A percentile compares a stretch with the other conserved stretches of the same genome.
These are phyloP conservation scores for Hylaeus volcanicus DNA, from an alignment of 1,140 invertebrate species.

Conservation along the genomic window DNA sequence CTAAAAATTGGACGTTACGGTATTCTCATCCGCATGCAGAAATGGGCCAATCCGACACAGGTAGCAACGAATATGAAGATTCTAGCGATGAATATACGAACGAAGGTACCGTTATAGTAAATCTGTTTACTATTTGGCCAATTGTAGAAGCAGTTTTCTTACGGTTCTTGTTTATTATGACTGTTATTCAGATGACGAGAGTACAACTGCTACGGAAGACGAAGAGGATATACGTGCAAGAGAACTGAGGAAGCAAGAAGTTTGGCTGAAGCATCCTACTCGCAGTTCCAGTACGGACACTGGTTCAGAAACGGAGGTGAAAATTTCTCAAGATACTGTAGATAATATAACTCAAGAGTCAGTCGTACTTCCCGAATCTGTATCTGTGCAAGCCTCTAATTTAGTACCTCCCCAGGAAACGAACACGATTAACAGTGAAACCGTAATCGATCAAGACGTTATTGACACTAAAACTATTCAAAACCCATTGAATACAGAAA, in stretches of 20 bases:
- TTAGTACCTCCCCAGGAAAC: constrained; percentile 21
- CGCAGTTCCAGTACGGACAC: constrained; percentile 84
- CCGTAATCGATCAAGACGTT: constrained; percentile 2
- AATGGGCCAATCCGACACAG: constrained; percentile 76
- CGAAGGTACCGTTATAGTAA: constrained; percentile 79
- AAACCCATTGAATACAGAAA: not conserved
- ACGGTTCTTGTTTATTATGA: not conserved
- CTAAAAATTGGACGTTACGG: constrained; percentile 83
- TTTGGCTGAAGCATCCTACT: constrained; percentile 84
- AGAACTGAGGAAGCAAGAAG: constrained; percentile 85
- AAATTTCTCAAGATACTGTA: constrained; percentile 68
- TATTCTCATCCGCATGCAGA: constrained; percentile 79
- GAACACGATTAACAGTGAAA: constrained; percentile 31
- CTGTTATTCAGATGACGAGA: constrained; percentile 83
- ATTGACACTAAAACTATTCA: not conserved
- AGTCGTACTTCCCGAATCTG: constrained; percentile 31
- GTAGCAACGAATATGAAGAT: constrained; percentile 82
- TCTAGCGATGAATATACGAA: constrained; percentile 85
- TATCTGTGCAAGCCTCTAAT: constrained; percentile 25
- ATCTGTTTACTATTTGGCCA: not conserved
- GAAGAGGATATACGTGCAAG: constrained; percentile 86
- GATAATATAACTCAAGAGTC: constrained; percentile 56
- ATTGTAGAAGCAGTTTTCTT: not conserved
- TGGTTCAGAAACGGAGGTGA: constrained; percentile 89
- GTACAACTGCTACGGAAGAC: constrained; percentile 87